These are phyloP conservation scores for Dissostichus mawsoni DNA, from an alignment of 2,113 vertebrate species.

Conservation along the genomic window DNA sequence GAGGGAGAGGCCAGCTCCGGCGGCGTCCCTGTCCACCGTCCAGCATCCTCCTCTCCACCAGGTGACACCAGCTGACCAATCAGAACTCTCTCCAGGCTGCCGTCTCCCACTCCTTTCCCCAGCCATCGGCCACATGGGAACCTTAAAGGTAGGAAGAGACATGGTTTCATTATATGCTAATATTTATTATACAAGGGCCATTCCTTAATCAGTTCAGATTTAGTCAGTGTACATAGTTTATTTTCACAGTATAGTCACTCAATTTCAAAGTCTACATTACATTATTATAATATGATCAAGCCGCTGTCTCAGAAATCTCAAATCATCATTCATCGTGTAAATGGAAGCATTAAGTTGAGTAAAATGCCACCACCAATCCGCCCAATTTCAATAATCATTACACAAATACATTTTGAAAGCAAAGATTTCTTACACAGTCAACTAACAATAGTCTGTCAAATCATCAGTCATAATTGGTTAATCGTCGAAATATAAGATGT, in stretches of 20 bases:
- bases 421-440: too few species aligned
- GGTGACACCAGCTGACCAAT: slow-evolving; percentile 91
- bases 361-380: too few species aligned
- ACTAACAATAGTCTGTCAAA: neutral
- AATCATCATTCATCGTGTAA: neutral
- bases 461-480: too few species aligned
- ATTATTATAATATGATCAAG: too few species aligned
- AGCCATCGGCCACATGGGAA: slow-evolving; percentile 95
- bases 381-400: neutral
- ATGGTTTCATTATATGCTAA: neutral
- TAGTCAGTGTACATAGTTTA: neutral
- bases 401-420: neutral
- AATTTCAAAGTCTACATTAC: too few species aligned
- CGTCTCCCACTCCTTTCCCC: slow-evolving; percentile 93
- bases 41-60: slow-evolving; percentile 86
- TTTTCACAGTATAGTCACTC: too few species aligned
- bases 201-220: neutral
- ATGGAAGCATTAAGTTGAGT: neutral
- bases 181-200: neutral
- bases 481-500: too few species aligned
- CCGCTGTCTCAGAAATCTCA: neutral
- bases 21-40: slow-evolving; percentile 90
- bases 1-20: slow-evolving; percentile 93
- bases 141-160: slow-evolving; percentile 70
- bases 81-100: slow-evolving; percentile 92